A percentile compares a stretch with the other conserved stretches of the same genome.
These are phyloP conservation scores for Serranus cabrilla DNA, from an alignment of 2,797 vertebrate genomes.

Conservation along the genomic window DNA sequence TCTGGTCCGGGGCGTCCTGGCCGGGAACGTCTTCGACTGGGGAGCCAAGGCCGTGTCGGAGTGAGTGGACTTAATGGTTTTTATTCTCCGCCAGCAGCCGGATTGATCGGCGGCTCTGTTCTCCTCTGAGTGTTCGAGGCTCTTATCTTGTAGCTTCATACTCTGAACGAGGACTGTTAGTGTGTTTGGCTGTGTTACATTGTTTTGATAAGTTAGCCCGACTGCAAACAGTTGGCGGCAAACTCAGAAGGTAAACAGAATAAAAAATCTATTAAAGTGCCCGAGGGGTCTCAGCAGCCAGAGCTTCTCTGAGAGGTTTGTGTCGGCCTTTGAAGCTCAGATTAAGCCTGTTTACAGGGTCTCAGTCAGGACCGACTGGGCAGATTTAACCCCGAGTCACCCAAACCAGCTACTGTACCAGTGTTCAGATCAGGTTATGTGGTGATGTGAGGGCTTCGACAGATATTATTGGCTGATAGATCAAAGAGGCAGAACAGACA, in stretches of 20 bases:
- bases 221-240: neutral
- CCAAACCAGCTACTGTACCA: too few species aligned
- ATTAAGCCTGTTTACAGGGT: neutral
- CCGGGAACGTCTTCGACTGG: slow-evolving; percentile 99
- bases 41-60: slow-evolving; percentile 98
- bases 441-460: too few species aligned
- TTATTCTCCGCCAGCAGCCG: neutral
- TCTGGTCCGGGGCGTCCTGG: slow-evolving; percentile 94
- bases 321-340: neutral
- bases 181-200: neutral
- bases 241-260: neutral
- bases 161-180: neutral
- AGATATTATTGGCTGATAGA: too few species aligned
- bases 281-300: neutral
- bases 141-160: neutral
- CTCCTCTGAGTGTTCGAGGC: slow-evolving; percentile 2
- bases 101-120: slow-evolving; percentile 3
- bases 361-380: neutral
- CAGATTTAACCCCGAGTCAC: too few species aligned
- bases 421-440: too few species aligned
- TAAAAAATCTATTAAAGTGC: neutral
- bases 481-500: too few species aligned
- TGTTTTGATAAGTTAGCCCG: slow-evolving; percentile 2
- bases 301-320: neutral
- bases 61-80: slow-evolving; percentile 85